Conservation (phyloP, 2,797 vertebrate species). For the Siniperca scherzeri region DNA sequence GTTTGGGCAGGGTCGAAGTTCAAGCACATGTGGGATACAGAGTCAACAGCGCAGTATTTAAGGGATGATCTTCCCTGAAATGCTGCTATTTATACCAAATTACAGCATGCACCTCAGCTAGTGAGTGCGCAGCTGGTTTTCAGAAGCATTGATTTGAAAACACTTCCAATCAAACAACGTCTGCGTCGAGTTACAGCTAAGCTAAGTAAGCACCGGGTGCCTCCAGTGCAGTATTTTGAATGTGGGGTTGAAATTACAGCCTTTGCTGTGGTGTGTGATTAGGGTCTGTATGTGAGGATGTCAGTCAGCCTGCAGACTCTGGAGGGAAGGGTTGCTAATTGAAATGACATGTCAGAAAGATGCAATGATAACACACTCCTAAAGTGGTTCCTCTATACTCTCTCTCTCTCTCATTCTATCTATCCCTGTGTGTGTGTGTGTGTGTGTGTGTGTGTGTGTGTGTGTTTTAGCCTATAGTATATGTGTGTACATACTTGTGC, state of each 20-base stretch:
- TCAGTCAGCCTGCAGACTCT: conserved; percentile 60
- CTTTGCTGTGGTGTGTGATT: conserved; percentile 69
- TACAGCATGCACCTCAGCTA: conserved; percentile 71
- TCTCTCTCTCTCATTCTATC: conserved; percentile 1
- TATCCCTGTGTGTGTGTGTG: not conserved
- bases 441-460: not conserved
- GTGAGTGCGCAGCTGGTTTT: conserved; percentile 49
- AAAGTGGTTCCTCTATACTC: conserved; percentile 32
- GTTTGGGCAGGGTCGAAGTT: conserved; percentile 71
- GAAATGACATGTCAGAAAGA: conserved; percentile 68
- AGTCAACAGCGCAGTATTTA: conserved; percentile 69
- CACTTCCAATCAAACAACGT: conserved; percentile 73
- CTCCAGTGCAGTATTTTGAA: conserved; percentile 66
- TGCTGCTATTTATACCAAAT: conserved; percentile 78
- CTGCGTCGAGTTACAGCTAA: conserved; percentile 63
- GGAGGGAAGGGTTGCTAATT: conserved; percentile 64
- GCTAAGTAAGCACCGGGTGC: conserved; percentile 56
- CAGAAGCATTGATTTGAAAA: conserved; percentile 76
- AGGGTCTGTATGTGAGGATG: conserved; percentile 62
- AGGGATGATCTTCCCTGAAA: conserved; percentile 65
- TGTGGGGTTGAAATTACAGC: conserved; percentile 77
- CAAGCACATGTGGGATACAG: conserved; percentile 64
- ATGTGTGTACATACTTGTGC: not conserved
- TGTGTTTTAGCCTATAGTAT: not conserved
- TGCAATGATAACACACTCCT: conserved; percentile 48